These are phyloP conservation scores for Leptodactylus fuscus DNA, from an alignment of 2,113 vertebrate species.

Conservation along the genomic window DNA sequence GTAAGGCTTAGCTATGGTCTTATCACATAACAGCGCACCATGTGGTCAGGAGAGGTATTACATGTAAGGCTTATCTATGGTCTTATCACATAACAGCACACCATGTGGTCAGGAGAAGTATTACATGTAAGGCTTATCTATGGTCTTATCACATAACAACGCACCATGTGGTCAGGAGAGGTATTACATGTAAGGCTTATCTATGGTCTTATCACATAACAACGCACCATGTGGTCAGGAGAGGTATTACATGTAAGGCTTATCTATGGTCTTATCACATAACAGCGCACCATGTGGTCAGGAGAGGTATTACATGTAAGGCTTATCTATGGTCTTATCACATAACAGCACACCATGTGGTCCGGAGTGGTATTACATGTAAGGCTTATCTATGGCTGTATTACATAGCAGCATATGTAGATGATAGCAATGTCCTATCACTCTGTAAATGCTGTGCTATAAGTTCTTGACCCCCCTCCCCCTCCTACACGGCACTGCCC, in stretches of 20 bases:
- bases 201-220: neutral
- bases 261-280: neutral
- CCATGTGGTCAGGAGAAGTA: neutral
- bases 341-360: neutral
- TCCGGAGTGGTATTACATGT: neutral
- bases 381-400: neutral
- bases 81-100: constrained; percentile 7
- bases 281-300: constrained; percentile 15
- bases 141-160: neutral
- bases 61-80: neutral
- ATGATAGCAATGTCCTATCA: no score
- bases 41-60: neutral
- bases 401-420: no score
- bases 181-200: neutral
- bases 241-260: neutral
- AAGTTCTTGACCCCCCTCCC: no score
- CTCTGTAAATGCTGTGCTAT: no score
- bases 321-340: neutral
- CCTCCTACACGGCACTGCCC: no score
- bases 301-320: neutral
- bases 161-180: neutral
- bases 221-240: neutral
- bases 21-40: constrained; percentile 1
- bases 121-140: neutral
- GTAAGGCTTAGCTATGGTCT: neutral